Evolutionary conservation across 2,113 vertebrate species (phyloP).

Genomic region (Ailurus styani): DNA sequence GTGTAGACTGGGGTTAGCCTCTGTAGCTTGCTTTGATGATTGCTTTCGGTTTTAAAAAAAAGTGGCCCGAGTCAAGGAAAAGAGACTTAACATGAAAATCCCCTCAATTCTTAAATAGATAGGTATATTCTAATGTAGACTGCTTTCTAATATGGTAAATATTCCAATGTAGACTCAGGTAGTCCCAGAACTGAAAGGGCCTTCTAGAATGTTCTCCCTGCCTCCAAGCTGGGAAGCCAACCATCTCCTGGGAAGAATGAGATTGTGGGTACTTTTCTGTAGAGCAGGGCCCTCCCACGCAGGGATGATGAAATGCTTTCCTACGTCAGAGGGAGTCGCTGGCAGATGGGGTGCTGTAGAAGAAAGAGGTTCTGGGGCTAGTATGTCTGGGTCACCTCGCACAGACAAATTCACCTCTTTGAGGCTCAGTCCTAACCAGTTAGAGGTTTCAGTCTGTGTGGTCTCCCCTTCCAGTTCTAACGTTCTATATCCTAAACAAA

Average conservation of each 20-base stretch:
- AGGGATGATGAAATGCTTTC: neutral
- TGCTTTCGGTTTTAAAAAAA: constrained; percentile 27
- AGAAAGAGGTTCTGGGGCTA: neutral
- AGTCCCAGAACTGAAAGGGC: constrained; percentile 3
- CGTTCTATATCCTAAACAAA: constrained; percentile 38
- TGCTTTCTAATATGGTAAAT: constrained; percentile 54
- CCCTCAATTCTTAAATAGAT: constrained; percentile 68
- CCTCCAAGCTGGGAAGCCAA: neutral
- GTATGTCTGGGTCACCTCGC: neutral
- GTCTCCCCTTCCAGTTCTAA: neutral
- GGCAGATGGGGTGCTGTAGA: neutral
- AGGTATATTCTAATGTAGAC: constrained; percentile 63
- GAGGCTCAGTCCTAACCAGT: neutral
- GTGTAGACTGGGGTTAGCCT: neutral
- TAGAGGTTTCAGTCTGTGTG: neutral
- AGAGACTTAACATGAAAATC: constrained; percentile 56
- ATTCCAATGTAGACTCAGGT: constrained; percentile 48
- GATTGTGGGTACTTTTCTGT: neutral
- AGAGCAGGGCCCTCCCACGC: neutral
- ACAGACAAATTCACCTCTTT: neutral
- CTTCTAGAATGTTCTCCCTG: neutral
- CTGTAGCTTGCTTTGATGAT: neutral
- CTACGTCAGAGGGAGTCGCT: neutral
- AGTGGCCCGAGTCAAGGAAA: constrained; percentile 37
- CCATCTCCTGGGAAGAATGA: neutral